phyloP scores from a whole-genome alignment of 1,140 invertebrate species.

The Heliothis virescens region DNA sequence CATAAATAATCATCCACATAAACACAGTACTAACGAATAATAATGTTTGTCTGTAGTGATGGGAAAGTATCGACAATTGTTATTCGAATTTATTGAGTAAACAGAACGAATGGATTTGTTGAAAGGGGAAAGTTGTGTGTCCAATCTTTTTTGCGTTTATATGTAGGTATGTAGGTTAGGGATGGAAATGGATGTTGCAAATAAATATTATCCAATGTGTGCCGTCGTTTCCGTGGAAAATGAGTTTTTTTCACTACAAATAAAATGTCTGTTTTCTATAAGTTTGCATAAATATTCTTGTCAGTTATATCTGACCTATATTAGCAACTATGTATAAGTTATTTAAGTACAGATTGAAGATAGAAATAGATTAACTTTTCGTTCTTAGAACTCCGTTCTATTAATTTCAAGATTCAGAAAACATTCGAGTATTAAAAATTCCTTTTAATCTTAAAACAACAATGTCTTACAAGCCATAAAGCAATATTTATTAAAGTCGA shows the following conservation, averaged over 20 bases:
- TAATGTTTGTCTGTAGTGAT: slow-evolving; percentile 41
- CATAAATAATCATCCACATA: slow-evolving; percentile 24
- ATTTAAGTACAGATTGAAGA: too few relatives aligned
- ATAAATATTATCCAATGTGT: background rate
- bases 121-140: slow-evolving; percentile 17
- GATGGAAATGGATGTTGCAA: background rate
- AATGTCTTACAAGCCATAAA: slow-evolving; percentile 30
- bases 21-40: slow-evolving; percentile 34
- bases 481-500: slow-evolving; percentile 36
- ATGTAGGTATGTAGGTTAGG: background rate
- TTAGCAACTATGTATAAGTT: too few relatives aligned
- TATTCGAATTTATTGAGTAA: slow-evolving; percentile 44
- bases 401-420: background rate
- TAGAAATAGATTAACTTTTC: too few relatives aligned
- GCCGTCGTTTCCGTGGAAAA: too few relatives aligned
- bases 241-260: too few relatives aligned
- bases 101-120: slow-evolving; percentile 21
- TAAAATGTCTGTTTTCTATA: too few relatives aligned
- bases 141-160: slow-evolving; percentile 9
- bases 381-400: too few relatives aligned
- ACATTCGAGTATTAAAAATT: background rate
- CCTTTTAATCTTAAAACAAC: slow-evolving; percentile 26
- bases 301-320: too few relatives aligned
- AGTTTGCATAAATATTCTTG: too few relatives aligned
- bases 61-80: slow-evolving; percentile 45